Conservation (phyloP, 2,113 vertebrate species). For the Ondatra zibethicus region DNA sequence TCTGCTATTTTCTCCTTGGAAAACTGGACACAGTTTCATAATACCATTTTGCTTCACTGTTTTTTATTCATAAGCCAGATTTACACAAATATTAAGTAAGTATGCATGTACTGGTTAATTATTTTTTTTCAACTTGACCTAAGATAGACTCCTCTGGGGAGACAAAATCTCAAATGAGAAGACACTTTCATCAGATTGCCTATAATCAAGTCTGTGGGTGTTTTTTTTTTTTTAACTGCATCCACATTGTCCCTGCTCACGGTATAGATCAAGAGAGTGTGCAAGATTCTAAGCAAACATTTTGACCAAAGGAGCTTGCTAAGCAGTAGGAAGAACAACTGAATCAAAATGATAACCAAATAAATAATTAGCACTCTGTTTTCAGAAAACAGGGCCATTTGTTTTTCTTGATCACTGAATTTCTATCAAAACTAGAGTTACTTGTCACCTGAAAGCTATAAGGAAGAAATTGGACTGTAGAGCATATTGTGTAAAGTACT, state of each 20-base stretch:
- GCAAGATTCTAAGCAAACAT: background rate
- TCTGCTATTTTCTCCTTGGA: background rate
- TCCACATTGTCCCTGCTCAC: background rate
- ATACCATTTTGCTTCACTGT: background rate
- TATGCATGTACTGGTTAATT: background rate
- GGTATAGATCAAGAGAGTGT: background rate
- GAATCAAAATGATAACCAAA: background rate
- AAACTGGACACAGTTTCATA: background rate
- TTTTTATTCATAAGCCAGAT: background rate
- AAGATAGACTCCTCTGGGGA: background rate
- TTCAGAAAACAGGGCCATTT: conserved; percentile 28
- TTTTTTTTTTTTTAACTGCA: background rate
- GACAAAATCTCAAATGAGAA: background rate
- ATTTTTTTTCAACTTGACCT: background rate
- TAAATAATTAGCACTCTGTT: background rate
- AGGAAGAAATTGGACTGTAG: background rate
- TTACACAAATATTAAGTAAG: conserved; percentile 32
- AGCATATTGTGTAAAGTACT: background rate
- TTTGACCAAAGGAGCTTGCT: background rate
- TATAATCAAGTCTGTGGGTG: background rate
- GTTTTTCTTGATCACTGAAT: background rate
- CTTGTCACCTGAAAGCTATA: background rate
- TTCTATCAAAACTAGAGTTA: background rate
- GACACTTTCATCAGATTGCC: background rate
- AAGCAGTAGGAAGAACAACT: background rate